A percentile compares a stretch with the other conserved stretches of the same genome.
These are phyloP conservation scores for Cyprinus carpio DNA, from an alignment of 2,113 vertebrate genomes.

Conservation along the genomic window DNA sequence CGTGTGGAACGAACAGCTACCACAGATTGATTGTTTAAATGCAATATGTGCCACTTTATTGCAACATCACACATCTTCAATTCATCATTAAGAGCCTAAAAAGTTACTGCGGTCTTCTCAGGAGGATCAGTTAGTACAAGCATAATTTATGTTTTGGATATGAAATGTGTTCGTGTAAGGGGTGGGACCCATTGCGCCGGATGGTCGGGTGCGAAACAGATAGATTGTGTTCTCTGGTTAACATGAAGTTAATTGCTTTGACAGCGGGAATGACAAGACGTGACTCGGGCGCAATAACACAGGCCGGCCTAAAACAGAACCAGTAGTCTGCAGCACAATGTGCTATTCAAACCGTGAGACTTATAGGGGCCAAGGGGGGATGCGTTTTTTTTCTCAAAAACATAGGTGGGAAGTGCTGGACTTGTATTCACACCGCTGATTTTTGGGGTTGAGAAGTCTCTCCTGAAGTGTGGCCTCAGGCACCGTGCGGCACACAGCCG, in stretches of 20 bases:
- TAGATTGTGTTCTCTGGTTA: slow-evolving; percentile 45
- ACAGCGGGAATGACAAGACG: slow-evolving; percentile 56
- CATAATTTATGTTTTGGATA: slow-evolving; percentile 42
- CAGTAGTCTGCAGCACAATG: slow-evolving; percentile 44
- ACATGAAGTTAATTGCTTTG: slow-evolving; percentile 57
- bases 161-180: neutral
- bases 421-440: slow-evolving; percentile 34
- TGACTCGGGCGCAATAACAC: slow-evolving; percentile 52
- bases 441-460: slow-evolving; percentile 41
- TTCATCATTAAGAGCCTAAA: neutral
- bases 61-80: neutral
- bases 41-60: neutral
- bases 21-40: slow-evolving; percentile 5
- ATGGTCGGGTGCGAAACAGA: slow-evolving; percentile 48
- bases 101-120: slow-evolving; percentile 7
- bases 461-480: slow-evolving; percentile 25
- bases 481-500: slow-evolving; percentile 20
- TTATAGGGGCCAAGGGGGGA: slow-evolving; percentile 39
- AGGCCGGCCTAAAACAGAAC: slow-evolving; percentile 43
- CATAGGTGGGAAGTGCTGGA: slow-evolving; percentile 48
- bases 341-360: slow-evolving; percentile 55
- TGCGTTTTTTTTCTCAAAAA: slow-evolving; percentile 32
- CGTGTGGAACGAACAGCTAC: neutral
- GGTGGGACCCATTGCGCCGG: neutral
- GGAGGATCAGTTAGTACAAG: slow-evolving; percentile 25